These are phyloP conservation scores for Macaca nemestrina DNA, from an alignment of 2,113 vertebrate species.

Conservation along the genomic window DNA sequence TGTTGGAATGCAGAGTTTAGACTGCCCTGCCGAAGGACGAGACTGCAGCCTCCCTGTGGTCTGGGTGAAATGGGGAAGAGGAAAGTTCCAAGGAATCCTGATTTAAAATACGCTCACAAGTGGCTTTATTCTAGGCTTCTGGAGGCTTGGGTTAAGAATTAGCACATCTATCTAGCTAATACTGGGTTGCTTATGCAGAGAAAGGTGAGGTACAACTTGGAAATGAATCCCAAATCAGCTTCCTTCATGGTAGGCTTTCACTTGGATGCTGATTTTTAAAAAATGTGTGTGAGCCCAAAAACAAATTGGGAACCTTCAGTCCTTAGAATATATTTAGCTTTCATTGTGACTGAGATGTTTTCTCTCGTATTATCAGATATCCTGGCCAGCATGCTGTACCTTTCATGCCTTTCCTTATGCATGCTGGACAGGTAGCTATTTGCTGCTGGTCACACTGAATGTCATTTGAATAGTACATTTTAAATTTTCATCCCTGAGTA, in stretches of 20 bases:
- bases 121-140: neutral
- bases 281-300: neutral
- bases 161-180: neutral
- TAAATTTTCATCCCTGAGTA: neutral
- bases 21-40: neutral
- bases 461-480: neutral
- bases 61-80: neutral
- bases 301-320: neutral
- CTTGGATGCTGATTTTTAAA: neutral
- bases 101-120: neutral
- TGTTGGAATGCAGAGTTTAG: neutral
- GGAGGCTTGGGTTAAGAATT: neutral
- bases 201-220: neutral
- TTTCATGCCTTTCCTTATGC: neutral
- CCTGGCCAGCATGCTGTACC: neutral
- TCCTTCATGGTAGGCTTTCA: neutral
- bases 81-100: neutral
- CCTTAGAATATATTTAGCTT: neutral
- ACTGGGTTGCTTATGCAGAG: neutral
- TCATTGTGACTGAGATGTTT: neutral
- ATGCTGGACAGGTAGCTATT: neutral
- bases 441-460: neutral
- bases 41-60: neutral
- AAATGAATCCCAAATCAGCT: neutral
- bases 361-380: neutral